phyloP scores from a whole-genome alignment of 2,113 vertebrate genomes.

The Climacteris rufus region DNA sequence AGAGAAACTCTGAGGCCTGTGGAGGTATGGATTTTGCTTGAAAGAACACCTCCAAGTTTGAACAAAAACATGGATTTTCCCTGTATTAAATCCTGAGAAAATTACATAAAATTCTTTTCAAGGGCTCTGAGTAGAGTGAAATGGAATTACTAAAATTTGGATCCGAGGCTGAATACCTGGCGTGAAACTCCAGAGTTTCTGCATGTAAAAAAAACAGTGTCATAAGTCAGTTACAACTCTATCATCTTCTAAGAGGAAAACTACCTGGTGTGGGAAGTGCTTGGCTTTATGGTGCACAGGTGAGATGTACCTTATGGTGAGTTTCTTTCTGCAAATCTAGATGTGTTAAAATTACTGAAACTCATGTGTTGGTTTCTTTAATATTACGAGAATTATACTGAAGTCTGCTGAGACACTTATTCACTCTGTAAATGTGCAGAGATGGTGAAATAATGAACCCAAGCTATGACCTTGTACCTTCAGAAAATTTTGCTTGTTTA shows the following conservation, averaged over 20 bases:
- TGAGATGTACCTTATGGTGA: accelerated
- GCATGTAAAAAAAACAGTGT: neutral
- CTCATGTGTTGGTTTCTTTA: neutral
- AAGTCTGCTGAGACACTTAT: neutral
- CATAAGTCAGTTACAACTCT: neutral
- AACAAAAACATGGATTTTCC: neutral
- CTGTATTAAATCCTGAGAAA: neutral
- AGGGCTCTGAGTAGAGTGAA: neutral
- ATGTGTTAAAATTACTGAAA: neutral
- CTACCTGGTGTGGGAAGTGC: neutral
- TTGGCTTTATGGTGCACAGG: neutral
- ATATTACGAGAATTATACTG: neutral
- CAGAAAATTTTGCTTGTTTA: neutral
- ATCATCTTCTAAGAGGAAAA: neutral
- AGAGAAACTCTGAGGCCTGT: neutral
- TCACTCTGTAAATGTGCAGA: neutral
- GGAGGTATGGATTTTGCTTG: neutral
- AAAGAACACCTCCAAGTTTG: neutral
- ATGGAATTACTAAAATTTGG: neutral
- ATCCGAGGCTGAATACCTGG: neutral
- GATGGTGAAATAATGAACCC: neutral
- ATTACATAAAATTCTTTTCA: neutral
- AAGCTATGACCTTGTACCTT: neutral
- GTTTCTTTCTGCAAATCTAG: neutral
- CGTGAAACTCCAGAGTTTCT: neutral